phyloP scores from a whole-genome alignment of 1,140 invertebrate genomes.

The Caenorhabditis tropicalis region DNA sequence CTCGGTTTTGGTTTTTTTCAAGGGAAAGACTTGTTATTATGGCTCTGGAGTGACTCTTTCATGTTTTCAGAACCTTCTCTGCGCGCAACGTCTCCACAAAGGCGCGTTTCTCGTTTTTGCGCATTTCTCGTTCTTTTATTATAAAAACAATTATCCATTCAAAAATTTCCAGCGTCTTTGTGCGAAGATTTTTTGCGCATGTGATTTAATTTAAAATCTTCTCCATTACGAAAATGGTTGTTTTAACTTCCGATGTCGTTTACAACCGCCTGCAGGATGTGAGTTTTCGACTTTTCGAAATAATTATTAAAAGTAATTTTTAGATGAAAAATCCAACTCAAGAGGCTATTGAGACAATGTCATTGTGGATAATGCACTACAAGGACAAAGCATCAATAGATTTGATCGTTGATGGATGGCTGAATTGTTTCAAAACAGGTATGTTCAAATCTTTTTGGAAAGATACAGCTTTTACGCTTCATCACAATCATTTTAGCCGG shows the following conservation, averaged over 20 bases:
- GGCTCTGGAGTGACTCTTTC: too few relatives aligned
- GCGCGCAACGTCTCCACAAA: neutral
- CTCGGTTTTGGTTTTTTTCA: neutral
- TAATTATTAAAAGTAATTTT: neutral
- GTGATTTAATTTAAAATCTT: neutral
- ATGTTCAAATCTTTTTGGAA: slow-evolving; percentile 29
- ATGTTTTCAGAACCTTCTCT: neutral
- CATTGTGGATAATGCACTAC: slow-evolving; percentile 64
- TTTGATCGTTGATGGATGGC: slow-evolving; percentile 60
- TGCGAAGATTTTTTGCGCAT: neutral
- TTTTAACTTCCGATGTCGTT: slow-evolving; percentile 1
- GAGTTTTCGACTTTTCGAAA: neutral
- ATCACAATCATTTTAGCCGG: slow-evolving; percentile 51
- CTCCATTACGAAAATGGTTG: neutral
- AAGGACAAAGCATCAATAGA: slow-evolving; percentile 62
- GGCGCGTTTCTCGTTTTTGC: neutral
- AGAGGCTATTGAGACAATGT: slow-evolving; percentile 64
- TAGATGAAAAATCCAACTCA: slow-evolving; percentile 56
- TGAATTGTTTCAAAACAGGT: slow-evolving; percentile 63
- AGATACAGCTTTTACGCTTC: neutral
- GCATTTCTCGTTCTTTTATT: neutral
- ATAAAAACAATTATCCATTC: neutral
- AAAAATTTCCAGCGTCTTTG: neutral
- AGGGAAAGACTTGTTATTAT: neutral
- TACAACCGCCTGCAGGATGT: slow-evolving; percentile 18